Base-by-base conservation (phyloP, 2,113 vertebrate genomes). In the Brevimyrus niger region DNA sequence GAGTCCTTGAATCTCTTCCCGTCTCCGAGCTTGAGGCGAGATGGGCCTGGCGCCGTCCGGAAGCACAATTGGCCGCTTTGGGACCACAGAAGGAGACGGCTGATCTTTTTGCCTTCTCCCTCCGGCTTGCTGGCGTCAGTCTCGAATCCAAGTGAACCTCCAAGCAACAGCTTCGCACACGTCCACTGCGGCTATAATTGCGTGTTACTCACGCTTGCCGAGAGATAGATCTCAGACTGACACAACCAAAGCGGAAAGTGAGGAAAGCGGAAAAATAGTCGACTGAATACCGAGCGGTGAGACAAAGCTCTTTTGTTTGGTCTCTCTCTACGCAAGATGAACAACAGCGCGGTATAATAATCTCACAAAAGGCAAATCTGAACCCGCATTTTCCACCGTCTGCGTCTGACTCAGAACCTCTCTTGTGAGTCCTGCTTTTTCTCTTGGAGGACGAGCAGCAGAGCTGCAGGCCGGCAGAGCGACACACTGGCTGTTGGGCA, bases 1-100 rank as follows among this genome's bases (percentile, higher is more conserved):
- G 47, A 86, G 65, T 53, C 83, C 89, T 93, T 89, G 76, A n/a
- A 48, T 86, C 35, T 2, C 73, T 80, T 13, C 73, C 15, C 15
- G 4, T 80, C 31, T 80, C 73, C 2, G 31, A 4, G 73, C 73
- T 38, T 19, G 73, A 80, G 73, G 73, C 31, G 6, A 80, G 73
- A 42, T 80, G 73, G 73, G 73, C 73, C 73, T 38, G 83, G 23
- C 21, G n/a, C 21, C 23, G 23, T 48, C 83, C n/a, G 23, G 83
- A 31, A 86, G 47, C 47, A 27, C 83, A 86, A 23, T 86, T 42
- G 35, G 73, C 73, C 35, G 73, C 73, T 80, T 80, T 80, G 73
- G 73, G 73, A 80, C 35, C 73, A 11, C 73, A 80, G 73, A 80
- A 80, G 73, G 73, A 86, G 47, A 86, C 23, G 47, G 47, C 82